These are phyloP conservation scores for Denticeps clupeoides DNA, from an alignment of 2,797 vertebrate species.

Conservation along the genomic window DNA sequence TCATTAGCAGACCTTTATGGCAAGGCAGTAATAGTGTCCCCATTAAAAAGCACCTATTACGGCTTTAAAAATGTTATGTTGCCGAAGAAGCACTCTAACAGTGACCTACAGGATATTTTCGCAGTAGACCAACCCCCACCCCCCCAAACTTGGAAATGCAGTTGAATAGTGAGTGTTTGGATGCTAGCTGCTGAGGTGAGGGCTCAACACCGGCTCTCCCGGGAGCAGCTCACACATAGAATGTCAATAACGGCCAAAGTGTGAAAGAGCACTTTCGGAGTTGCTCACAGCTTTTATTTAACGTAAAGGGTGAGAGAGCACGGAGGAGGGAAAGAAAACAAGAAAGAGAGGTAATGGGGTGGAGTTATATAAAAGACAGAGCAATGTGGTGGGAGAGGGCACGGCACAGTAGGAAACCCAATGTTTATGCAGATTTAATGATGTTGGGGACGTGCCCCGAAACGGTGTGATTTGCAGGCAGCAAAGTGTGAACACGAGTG, in stretches of 20 bases:
- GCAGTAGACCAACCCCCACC: too few relatives aligned
- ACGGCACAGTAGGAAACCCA: neutral
- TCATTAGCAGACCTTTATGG: too few relatives aligned
- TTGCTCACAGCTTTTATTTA: conserved; percentile 2
- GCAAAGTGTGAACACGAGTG: conserved; percentile 6
- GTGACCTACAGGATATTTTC: too few relatives aligned
- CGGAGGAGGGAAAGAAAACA: neutral
- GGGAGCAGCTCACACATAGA: conserved; percentile 10
- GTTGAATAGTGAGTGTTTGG: too few relatives aligned
- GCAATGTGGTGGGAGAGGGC: neutral
- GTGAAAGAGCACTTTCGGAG: conserved; percentile 13
- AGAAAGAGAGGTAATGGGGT: too few relatives aligned
- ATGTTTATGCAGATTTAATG: conserved; percentile 23
- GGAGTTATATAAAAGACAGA: too few relatives aligned
- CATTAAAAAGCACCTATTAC: too few relatives aligned
- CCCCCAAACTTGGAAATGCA: too few relatives aligned
- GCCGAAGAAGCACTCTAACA: too few relatives aligned
- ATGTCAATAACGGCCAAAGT: conserved; percentile 18
- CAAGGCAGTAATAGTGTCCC: too few relatives aligned
- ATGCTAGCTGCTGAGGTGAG: too few relatives aligned
- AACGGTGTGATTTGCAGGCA: conserved; percentile 8
- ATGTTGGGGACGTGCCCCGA: conserved; percentile 5
- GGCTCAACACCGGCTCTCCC: neutral
- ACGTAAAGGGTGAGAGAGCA: neutral
- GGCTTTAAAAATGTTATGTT: too few relatives aligned